A percentile compares a stretch with the other conserved stretches of the same genome.
Evolutionary conservation across 2,888 invertebrate genomes (phyloP).

Genomic region (Drosophila rellima): DNA sequence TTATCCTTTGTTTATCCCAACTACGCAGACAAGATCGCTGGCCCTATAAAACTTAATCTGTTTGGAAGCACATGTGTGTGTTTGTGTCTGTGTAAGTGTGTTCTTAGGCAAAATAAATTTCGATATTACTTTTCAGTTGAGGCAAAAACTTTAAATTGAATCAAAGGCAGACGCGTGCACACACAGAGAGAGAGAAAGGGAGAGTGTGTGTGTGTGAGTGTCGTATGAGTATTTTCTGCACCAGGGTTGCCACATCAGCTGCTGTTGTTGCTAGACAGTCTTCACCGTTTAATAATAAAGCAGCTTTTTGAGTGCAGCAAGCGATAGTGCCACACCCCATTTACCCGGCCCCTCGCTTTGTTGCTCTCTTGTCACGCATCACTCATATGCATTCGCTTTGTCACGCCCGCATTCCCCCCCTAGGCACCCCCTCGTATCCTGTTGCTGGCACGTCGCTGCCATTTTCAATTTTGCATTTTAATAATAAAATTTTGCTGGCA

Average conservation of each 20-base stretch:
- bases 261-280: conserved; percentile 6
- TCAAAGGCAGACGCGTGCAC: conserved; percentile 51
- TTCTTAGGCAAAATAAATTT: conserved; percentile 61
- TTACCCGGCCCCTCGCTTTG: background rate
- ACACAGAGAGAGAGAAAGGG: background rate
- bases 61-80: background rate
- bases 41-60: conserved; percentile 12
- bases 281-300: conserved; percentile 54
- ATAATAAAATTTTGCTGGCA: conserved; percentile 78
- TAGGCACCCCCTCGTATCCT: conserved; percentile 3
- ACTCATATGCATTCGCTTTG: conserved; percentile 64
- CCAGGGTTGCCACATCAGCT: conserved; percentile 31
- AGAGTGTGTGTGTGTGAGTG: background rate
- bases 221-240: conserved; percentile 12
- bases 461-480: conserved; percentile 82
- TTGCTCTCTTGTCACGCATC: conserved; percentile 66
- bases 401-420: conserved; percentile 19
- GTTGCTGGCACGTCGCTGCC: conserved; percentile 66
- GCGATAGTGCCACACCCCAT: background rate
- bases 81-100: conserved; percentile 21
- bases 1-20: conserved; percentile 27
- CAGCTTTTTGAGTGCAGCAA: conserved; percentile 24
- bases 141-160: conserved; percentile 69
- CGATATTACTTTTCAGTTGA: conserved; percentile 36
- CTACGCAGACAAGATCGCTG: conserved; percentile 17